phyloP scores from a whole-genome alignment of 2,888 invertebrate species.

The Microctonus brassicae region DNA sequence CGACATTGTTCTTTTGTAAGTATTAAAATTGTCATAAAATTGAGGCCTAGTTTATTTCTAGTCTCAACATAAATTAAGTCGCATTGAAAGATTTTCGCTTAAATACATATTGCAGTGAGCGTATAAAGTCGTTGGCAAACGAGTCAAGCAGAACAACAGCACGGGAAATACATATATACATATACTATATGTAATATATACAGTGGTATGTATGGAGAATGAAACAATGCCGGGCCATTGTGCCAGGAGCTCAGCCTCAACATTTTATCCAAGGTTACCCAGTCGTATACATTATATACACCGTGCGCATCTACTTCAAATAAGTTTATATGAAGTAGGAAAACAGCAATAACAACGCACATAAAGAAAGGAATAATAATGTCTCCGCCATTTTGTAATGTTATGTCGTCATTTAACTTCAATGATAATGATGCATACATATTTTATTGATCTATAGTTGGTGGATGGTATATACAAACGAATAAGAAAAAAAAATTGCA shows the following conservation, averaged over 20 bases:
- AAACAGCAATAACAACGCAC: background rate
- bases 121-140: background rate
- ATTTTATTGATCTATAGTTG: too few species aligned
- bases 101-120: too few species aligned
- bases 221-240: constrained; percentile 39
- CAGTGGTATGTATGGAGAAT: too few species aligned
- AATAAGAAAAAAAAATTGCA: background rate
- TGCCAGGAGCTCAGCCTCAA: constrained; percentile 39
- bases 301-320: background rate
- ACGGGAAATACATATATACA: constrained; percentile 40
- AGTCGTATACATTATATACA: constrained; percentile 7
- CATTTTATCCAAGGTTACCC: constrained; percentile 46
- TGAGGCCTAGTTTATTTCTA: too few species aligned
- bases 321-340: background rate
- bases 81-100: background rate
- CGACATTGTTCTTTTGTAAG: too few species aligned
- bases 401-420: background rate
- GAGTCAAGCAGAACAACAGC: constrained; percentile 39
- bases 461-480: background rate
- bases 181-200: too few species aligned
- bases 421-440: too few species aligned
- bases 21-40: too few species aligned
- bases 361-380: background rate
- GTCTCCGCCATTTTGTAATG: background rate
- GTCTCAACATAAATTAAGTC: background rate